Base-by-base conservation (phyloP, 2,888 invertebrate genomes). In the Apoda limacodes region DNA sequence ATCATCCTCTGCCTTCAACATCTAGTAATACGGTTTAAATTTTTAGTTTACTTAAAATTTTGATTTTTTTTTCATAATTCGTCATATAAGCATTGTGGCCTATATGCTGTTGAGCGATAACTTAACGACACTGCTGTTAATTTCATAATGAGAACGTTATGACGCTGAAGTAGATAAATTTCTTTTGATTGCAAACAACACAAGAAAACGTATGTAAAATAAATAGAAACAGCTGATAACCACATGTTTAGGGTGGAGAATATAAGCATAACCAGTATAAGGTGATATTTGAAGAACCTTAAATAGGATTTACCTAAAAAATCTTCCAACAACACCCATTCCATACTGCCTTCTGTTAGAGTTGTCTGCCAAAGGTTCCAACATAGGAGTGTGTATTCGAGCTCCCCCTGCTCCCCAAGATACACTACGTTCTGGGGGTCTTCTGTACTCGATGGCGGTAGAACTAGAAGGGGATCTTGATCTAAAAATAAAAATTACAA, bases 331-430 rank as follows among this genome's bases (percentile, higher is more conserved):
- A 67, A 92, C 84, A 47, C 94, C 88, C 88, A 91, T 87, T 52
- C 93, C 89, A 64, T 88, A 92, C 63, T 90, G 89, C 50, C 95
- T 86, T 40, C 95, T 85, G 60, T 95, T 88, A 10, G 94, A 94
- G 74, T 95, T 95, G 65, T 95, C 95, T 39, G 93, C 85, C 9
- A 93, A 88, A n/a, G 92, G 89, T 56, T 93, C 93, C 34, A 96
- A 82, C 48, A 93, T 83, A 29, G 87, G 87, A 9, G 90, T 85
- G 40, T 88, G 87, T 46, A 93, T 92, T 42, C 92, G 83, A 11
- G 88, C 86, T 5, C 91, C 90, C 38, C 72, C 75, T 34, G 74
- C 67, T 22, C 72, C 74, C 71, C 66, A 74, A 25, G 67, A 76
- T 41, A 69, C 72, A 44, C 57, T 76, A 48, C 68, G 55, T 57